Percentiles rank a stretch among this genome's conserved stretches.
phyloP scores from a whole-genome alignment of 2,113 vertebrate genomes.

The Hipposideros armiger region DNA sequence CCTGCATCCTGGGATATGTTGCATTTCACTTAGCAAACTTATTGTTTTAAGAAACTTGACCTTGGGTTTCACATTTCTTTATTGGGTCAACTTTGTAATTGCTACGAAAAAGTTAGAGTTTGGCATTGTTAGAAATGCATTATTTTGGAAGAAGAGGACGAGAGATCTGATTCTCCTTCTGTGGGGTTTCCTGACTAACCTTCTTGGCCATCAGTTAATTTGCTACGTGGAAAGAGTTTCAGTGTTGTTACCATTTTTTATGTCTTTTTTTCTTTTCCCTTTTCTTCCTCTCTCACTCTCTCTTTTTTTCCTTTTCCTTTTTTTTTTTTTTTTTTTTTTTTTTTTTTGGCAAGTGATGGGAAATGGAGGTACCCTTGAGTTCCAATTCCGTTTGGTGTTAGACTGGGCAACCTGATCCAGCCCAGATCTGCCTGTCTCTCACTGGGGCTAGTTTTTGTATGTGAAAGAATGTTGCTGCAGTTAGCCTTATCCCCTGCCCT shows the following conservation, averaged over 20 bases:
- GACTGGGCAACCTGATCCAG: conserved; percentile 76
- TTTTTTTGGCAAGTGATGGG: not conserved
- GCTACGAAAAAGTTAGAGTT: conserved; percentile 19
- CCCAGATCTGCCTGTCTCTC: conserved; percentile 65
- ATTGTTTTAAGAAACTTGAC: not conserved
- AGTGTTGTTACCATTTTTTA: not conserved
- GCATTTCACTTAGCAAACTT: not conserved
- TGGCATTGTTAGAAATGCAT: not conserved
- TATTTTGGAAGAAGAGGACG: not conserved
- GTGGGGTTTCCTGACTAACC: not conserved
- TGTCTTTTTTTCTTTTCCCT: not conserved
- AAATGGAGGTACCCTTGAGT: conserved; percentile 22
- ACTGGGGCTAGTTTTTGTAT: conserved; percentile 81
- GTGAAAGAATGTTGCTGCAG: conserved; percentile 83
- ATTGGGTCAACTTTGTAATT: not conserved
- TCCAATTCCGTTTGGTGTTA: conserved; percentile 70
- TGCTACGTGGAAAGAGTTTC: not conserved
- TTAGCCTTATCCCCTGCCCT: conserved; percentile 80
- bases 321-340: not conserved
- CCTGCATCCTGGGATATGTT: not conserved
- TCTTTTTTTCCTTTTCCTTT: not conserved
- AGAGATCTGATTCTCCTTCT: not conserved
- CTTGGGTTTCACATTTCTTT: not conserved
- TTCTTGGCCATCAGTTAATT: not conserved
- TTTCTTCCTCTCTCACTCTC: too few species aligned